A percentile compares a stretch with the other conserved stretches of the same genome.
These are phyloP conservation scores for Heliocidaris erythrogramma DNA, from an alignment of 35 echinoderm and acorn worm genomes.

Conservation along the genomic window DNA sequence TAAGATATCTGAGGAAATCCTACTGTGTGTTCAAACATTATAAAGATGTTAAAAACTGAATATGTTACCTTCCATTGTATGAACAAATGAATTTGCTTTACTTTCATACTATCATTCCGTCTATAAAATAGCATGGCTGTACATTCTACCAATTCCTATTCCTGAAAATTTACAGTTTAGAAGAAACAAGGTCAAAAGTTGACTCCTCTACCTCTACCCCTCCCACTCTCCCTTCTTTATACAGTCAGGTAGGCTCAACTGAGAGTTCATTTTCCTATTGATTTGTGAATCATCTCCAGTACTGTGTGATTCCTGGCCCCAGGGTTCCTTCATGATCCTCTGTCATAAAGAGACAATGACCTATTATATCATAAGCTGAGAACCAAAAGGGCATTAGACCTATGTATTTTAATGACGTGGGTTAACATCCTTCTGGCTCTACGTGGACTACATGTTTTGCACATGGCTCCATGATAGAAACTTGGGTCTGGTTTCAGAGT, in stretches of 20 bases:
- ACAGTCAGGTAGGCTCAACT: background rate
- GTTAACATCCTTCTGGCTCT: background rate
- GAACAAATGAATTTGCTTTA: too few relatives aligned
- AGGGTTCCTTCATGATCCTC: background rate
- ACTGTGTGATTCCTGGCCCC: background rate
- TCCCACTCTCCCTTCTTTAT: background rate
- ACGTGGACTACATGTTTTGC: background rate
- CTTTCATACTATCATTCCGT: too few relatives aligned
- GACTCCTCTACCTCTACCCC: background rate
- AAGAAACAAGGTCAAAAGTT: background rate
- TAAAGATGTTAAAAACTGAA: too few relatives aligned
- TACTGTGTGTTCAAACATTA: too few relatives aligned
- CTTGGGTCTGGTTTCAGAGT: background rate
- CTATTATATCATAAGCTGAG: background rate
- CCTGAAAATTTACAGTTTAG: too few relatives aligned
- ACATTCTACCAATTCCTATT: too few relatives aligned
- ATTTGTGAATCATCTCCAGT: slow-evolving; percentile 1
- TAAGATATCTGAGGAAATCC: too few relatives aligned
- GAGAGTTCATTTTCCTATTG: background rate
- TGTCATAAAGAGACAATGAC: background rate
- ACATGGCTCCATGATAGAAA: background rate
- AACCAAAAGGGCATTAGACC: background rate
- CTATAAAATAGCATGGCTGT: too few relatives aligned
- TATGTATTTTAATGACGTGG: background rate
- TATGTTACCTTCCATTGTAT: too few relatives aligned